Evolutionary conservation across 2,113 vertebrate genomes (phyloP), one percentile per base, ranked within the genome.

Genomic region (Neopipo cinnamomea): DNA sequence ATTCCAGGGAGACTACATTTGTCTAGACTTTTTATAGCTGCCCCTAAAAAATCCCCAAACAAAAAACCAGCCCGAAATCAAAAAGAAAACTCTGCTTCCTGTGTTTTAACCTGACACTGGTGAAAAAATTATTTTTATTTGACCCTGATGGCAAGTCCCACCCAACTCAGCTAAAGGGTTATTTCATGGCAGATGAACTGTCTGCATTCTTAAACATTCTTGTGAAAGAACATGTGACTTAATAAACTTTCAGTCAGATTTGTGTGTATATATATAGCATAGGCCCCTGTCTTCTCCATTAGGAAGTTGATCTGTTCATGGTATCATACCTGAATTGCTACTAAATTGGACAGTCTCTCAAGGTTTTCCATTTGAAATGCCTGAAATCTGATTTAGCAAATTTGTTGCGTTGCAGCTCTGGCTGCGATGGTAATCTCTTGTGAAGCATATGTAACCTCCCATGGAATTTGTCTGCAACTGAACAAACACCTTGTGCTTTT

Each of bases 1-100:
- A 83, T 80, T 93, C 85, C 47, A 83, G 46, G 47, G 83, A 77
- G 55, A 49, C 37, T 73, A 17, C 1, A 1, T 33, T 44, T 76
- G 84, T 77, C 79, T 74, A 70, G 65, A 80, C 50, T 91, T 91
- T 93, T 91, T 84, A 86, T 47, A 88, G 50, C n/a, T 86, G 71
- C 39, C 78, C 37, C 82, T 77, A 85, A 59, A 52, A 66, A 78
- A 25, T 12, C n/a, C 42, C n/a, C 27, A 59, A 47, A 28, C n/a
- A 61, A 74, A 50, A 39, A 46, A n/a, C 3, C 24, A 50, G 25
- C 37, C 20, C 20, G 4, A 68, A 75, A 37, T 37, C 11, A 28
- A 62, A 56, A 37, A 22, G 71, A 49, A 59, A 53, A 61, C 22
- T 20, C 61, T n/a, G 27, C 9, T 74, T 91, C 33, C 24, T 78